Evolutionary conservation across 2,797 vertebrate genomes (phyloP), one percentile per base, ranked within the genome.

Genomic region (Vespertilio murinus): DNA sequence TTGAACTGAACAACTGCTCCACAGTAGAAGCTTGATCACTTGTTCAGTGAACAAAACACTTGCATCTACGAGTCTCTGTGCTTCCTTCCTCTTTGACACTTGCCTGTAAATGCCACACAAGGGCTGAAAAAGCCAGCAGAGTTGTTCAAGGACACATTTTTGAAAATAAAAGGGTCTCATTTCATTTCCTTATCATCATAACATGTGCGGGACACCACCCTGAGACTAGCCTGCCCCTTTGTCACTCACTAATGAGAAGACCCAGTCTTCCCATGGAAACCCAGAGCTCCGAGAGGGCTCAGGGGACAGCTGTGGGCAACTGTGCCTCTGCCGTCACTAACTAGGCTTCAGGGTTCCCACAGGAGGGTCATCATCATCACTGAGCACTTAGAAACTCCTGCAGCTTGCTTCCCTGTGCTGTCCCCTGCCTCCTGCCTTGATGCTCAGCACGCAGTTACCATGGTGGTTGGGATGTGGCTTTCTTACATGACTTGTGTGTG

Each of bases 151-250:
- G 91, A 74, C 69, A 13, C 47, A 30, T 54, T 59, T 74, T 49
- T 82, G 92, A 86, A 86, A 93, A 61, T 30, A 22, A 45, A 91
- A 82, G n/a, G 18, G 30, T 33, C 61, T 93, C 35, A 13, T 40
- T 71, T 95, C 52, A 40, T 90, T 54, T 69, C 18, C 45, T 89
- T 35, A 12, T 18, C 33, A 33, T 38, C 0, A 0, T 2, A 14
- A 8, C 40, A 0, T 7, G 28, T 2, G 38, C 42, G 0, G 64
- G 42, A 10, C 28, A 4, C 52, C 3, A 14, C 1, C 1, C 49
- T 18, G 45, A 16, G 38, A 71, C 22, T 2, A 30, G 77, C 35
- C 20, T 2, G 10, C 35, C 12, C 49, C 3, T 5, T 33, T 47
- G 83, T 93, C 45, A 35, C 17, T 38, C 10, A 17, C 71, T 47